Percentiles rank a stretch among this genome's conserved stretches.
phyloP scores from a whole-genome alignment of 2,797 vertebrate species.

The Cyclura pinguis region DNA sequence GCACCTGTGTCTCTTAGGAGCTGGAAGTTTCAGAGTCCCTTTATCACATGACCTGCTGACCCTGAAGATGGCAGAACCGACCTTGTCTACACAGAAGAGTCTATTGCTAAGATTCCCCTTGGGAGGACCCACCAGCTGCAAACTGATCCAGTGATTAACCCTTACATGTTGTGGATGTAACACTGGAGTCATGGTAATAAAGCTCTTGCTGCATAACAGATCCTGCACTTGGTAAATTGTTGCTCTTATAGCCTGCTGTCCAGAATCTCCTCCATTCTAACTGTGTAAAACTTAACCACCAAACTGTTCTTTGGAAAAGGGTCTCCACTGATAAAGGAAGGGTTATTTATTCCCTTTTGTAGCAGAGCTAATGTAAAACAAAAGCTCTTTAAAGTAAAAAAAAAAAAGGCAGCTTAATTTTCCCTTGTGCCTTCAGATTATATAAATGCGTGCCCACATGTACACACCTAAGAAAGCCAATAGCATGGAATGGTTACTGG shows the following conservation, averaged over 20 bases:
- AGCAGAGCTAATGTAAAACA: constrained; percentile 47
- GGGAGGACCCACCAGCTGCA: constrained; percentile 75
- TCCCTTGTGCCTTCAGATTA: neutral
- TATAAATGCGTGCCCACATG: no score
- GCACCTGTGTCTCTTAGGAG: constrained; percentile 72
- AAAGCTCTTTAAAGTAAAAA: constrained; percentile 39
- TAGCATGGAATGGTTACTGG: constrained; percentile 36
- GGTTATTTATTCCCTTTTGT: constrained; percentile 62
- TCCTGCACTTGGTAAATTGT: constrained; percentile 72
- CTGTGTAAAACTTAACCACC: constrained; percentile 65
- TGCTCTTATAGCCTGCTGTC: constrained; percentile 73
- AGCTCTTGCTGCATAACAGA: constrained; percentile 72
- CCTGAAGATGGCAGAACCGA: constrained; percentile 11
- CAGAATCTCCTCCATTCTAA: constrained; percentile 61
- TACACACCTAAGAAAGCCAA: neutral
- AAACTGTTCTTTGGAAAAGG: constrained; percentile 52
- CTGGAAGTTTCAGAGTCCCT: constrained; percentile 56
- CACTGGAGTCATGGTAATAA: constrained; percentile 74
- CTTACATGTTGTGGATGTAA: constrained; percentile 76
- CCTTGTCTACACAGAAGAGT: constrained; percentile 65
- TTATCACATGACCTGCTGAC: constrained; percentile 72
- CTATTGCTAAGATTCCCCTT: constrained; percentile 73
- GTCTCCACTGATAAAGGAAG: constrained; percentile 52
- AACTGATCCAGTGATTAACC: constrained; percentile 80
- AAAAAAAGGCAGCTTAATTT: neutral